Conservation (phyloP, 2,113 vertebrate genomes). For the Porphyrio hochstetteri region DNA sequence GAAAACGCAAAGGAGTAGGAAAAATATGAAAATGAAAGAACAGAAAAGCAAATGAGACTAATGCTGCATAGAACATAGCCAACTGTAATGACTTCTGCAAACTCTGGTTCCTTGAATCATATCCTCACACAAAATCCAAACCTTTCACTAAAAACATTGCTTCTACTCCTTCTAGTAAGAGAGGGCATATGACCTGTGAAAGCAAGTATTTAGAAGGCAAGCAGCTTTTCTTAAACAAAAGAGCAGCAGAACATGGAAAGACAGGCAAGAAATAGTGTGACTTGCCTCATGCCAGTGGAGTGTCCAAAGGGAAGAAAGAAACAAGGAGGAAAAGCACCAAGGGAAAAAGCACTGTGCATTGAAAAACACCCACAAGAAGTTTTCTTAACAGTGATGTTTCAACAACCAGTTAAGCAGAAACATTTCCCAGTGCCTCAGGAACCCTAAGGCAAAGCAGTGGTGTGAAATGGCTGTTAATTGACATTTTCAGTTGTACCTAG, state of each 20-base stretch:
- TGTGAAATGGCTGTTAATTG: not conserved
- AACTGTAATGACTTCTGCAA: not conserved
- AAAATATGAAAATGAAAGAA: not conserved
- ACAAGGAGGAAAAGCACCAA: not conserved
- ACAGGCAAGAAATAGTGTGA: not conserved
- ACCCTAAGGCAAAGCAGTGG: not conserved
- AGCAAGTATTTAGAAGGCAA: not conserved
- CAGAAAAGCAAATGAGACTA: not conserved
- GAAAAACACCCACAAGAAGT: not conserved
- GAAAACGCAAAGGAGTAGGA: not conserved
- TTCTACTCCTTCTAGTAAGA: not conserved
- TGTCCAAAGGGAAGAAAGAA: not conserved
- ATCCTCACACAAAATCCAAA: not conserved
- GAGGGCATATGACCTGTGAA: not conserved
- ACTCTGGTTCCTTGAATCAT: not conserved
- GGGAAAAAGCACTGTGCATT: not conserved
- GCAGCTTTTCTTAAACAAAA: not conserved
- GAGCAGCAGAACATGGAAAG: not conserved
- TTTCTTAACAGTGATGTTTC: not conserved
- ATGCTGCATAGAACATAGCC: not conserved
- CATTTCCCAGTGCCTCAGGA: not conserved
- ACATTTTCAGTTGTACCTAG: not conserved
- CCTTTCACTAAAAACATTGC: not conserved
- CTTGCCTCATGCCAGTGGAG: not conserved
- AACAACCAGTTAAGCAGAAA: not conserved